Conservation (phyloP, 2,113 vertebrate species). For the Actenoides lindsayi region DNA sequence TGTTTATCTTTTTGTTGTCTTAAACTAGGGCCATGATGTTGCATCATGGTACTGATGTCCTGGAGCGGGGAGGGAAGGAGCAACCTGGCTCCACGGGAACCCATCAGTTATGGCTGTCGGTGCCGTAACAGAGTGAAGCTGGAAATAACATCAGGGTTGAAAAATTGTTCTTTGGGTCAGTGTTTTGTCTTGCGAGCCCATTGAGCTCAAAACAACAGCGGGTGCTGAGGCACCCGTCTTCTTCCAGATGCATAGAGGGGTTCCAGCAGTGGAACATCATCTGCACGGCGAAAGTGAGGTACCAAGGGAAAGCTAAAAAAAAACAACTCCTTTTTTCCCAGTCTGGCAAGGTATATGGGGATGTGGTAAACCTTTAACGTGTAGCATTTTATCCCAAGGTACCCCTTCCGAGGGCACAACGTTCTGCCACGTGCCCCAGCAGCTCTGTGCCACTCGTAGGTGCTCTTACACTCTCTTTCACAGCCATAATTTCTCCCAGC, state of each 20-base stretch:
- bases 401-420: not conserved
- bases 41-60: no score
- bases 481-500: not conserved
- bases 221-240: not conserved
- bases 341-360: not conserved
- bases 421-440: not conserved
- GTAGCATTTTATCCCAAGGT: not conserved
- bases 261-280: not conserved
- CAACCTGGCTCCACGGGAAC: no score
- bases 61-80: no score
- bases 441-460: not conserved
- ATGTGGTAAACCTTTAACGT: not conserved
- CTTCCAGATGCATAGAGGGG: not conserved
- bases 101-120: not conserved
- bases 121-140: not conserved
- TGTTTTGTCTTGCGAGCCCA: rapidly evolving
- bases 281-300: not conserved
- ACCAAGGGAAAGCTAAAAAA: not conserved
- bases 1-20: no score
- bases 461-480: not conserved
- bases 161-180: not conserved
- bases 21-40: no score
- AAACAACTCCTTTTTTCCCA: not conserved
- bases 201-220: rapidly evolving
- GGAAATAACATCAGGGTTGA: no score